Conservation (phyloP, 2,888 invertebrate species). For the Nomada goodeniana region DNA sequence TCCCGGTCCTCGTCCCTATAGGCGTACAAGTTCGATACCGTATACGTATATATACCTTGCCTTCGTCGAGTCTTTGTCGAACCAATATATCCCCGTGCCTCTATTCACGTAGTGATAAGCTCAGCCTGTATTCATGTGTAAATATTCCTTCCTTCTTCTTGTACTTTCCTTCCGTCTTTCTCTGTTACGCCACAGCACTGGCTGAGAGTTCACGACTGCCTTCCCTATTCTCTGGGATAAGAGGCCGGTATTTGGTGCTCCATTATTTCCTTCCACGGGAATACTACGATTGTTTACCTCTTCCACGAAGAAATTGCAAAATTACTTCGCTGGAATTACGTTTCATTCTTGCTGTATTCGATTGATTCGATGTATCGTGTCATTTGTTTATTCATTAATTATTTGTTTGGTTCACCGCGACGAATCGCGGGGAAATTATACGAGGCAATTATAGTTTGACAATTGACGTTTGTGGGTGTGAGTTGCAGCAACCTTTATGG, state of each 20-base stretch:
- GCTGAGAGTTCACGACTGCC: slow-evolving; percentile 30
- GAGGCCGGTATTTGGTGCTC: slow-evolving; percentile 45
- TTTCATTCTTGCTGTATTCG: neutral
- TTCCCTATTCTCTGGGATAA: slow-evolving; percentile 21
- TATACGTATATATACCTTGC: slow-evolving; percentile 13
- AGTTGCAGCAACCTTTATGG: too few relatives aligned
- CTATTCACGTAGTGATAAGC: slow-evolving; percentile 77
- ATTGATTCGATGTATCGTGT: too few relatives aligned
- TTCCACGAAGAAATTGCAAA: slow-evolving; percentile 9
- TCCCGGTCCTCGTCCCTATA: slow-evolving; percentile 47
- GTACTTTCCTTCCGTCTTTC: slow-evolving; percentile 41
- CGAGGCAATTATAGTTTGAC: too few relatives aligned
- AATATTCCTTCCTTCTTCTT: slow-evolving; percentile 72
- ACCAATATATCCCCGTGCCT: slow-evolving; percentile 73
- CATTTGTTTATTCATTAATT: neutral
- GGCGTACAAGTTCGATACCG: slow-evolving; percentile 72
- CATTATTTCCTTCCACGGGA: slow-evolving; percentile 48
- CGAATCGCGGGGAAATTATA: too few relatives aligned
- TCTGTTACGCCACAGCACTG: slow-evolving; percentile 17
- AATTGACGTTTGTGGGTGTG: too few relatives aligned
- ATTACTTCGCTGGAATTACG: slow-evolving; percentile 29
- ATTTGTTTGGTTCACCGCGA: too few relatives aligned
- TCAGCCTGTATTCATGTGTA: slow-evolving; percentile 76
- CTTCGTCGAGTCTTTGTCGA: slow-evolving; percentile 70
- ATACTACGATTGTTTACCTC: slow-evolving; percentile 40